Evolutionary conservation across 2,888 invertebrate genomes (phyloP).

Genomic region (Brachynemurus nebulosus): DNA sequence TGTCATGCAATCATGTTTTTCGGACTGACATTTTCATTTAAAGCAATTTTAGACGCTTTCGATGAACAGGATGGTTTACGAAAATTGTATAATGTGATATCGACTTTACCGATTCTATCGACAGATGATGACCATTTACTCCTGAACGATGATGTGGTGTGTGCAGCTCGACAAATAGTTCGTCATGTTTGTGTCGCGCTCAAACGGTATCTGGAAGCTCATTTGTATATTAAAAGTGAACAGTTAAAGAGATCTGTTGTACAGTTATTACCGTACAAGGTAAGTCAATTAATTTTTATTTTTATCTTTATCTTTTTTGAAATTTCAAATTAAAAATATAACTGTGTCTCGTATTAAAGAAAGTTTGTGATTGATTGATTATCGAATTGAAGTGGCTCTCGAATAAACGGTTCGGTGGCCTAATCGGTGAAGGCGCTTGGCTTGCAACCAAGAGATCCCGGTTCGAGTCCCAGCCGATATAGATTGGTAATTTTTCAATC

Average conservation of each 20-base stretch:
- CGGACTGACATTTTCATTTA: conserved; percentile 84
- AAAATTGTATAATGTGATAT: conserved; percentile 85
- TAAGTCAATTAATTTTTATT: not conserved
- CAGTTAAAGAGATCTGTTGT: conserved; percentile 40
- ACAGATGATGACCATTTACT: conserved; percentile 46
- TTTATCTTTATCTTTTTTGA: too few relatives aligned
- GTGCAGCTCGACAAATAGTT: conserved; percentile 79
- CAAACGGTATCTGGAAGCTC: conserved; percentile 83
- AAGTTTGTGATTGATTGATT: too few relatives aligned
- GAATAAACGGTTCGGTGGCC: too few relatives aligned
- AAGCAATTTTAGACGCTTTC: conserved; percentile 86
- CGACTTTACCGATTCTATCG: conserved; percentile 74
- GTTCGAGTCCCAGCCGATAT: too few relatives aligned
- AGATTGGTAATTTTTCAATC: too few relatives aligned
- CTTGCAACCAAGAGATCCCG: too few relatives aligned
- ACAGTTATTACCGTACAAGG: conserved; percentile 5
- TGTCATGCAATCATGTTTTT: conserved; percentile 99
- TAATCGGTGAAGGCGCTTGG: too few relatives aligned
- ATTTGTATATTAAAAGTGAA: conserved; percentile 67
- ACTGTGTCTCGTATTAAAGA: too few relatives aligned
- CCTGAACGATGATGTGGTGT: conserved; percentile 75
- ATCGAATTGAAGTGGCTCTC: too few relatives aligned
- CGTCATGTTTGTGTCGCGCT: conserved; percentile 82
- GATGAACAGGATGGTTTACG: conserved; percentile 87
- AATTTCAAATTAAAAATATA: too few relatives aligned